Evolutionary conservation across 2,888 invertebrate genomes (phyloP).

Genomic region (Apodemia duryi): DNA sequence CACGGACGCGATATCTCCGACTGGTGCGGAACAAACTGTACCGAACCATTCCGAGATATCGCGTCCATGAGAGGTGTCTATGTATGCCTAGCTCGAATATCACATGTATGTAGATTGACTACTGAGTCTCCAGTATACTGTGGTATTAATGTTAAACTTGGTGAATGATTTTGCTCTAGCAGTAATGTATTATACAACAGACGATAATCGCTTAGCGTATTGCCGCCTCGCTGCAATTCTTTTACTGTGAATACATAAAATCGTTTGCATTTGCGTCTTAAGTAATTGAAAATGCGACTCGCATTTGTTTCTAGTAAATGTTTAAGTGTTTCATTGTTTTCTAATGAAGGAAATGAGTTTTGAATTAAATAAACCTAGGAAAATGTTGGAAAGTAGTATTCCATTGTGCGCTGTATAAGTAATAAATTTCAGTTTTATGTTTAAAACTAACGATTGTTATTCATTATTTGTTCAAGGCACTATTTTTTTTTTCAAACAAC

Average conservation of each 20-base stretch:
- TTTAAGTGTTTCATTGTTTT: constrained; percentile 14
- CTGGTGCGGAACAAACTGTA: too few relatives aligned
- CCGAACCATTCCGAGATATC: too few relatives aligned
- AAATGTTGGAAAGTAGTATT: neutral
- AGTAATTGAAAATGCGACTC: constrained; percentile 13
- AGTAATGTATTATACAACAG: neutral
- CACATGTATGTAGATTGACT: too few relatives aligned
- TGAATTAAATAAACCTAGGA: constrained; percentile 5
- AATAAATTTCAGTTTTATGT: neutral
- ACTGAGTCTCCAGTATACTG: too few relatives aligned
- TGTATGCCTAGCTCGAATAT: too few relatives aligned
- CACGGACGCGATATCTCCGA: too few relatives aligned
- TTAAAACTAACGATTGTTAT: neutral
- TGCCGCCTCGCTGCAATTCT: constrained; percentile 10
- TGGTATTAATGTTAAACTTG: neutral
- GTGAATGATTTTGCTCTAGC: neutral
- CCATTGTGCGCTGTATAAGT: neutral
- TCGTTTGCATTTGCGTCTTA: constrained; percentile 14
- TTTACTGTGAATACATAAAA: constrained; percentile 14
- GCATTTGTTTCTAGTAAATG: constrained; percentile 14
- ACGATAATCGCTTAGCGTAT: constrained; percentile 10
- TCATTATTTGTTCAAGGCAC: too few relatives aligned
- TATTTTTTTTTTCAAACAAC: too few relatives aligned
- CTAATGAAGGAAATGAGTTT: constrained; percentile 12
- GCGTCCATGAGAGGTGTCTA: too few relatives aligned